Base-by-base conservation (phyloP, 2,797 vertebrate species). In the Gobio occitaniae region DNA sequence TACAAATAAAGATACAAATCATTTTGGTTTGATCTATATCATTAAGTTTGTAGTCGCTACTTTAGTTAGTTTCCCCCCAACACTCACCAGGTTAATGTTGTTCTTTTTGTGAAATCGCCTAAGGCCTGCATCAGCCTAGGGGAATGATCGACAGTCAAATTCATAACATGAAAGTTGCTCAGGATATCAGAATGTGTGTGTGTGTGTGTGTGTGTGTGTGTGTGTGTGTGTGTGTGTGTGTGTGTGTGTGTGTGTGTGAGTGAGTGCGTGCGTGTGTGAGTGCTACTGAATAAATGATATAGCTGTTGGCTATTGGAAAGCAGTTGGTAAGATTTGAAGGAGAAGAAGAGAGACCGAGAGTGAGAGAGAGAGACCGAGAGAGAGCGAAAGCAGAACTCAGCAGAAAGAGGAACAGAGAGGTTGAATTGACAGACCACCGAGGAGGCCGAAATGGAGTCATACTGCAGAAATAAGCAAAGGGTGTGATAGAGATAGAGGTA, bases 291-390 rank as follows among this genome's bases (percentile, higher is more conserved):
- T 85, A 85, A 85, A 44, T 85, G 70, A 82, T 86, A 71, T 81
- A 82, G 71, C 79, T 81, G 80, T 83, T 77, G 79, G 76, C 83
- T 80, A 85, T 85, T 84, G 83, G 76, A 79, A 84, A 79, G 76
- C 76, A 50, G 78, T 71, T 50, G 41, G 80, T 61, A 29, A 79
- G 38, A 85, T 36, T 25, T 79, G 68, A 79, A 69, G 38, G 80
- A 78, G 54, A 79, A 65, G 71, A n/a, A 61, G 48, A 48, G 59
- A 70, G 70, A 59, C 21, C 17, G 66, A 41, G 36, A 77, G 66
- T 63, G 48, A 70, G 80, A 32, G 32, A 32, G 48, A 41, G 66
- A 70, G 70, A 75, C 21, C 10, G 68, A 41, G 38, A 71, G 80
- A 72, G 41, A 61, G 83, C 0, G 68, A 69, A 17, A 54, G 38